Base-by-base conservation (phyloP, 2,888 invertebrate species). In the Himalopsyche anomala region DNA sequence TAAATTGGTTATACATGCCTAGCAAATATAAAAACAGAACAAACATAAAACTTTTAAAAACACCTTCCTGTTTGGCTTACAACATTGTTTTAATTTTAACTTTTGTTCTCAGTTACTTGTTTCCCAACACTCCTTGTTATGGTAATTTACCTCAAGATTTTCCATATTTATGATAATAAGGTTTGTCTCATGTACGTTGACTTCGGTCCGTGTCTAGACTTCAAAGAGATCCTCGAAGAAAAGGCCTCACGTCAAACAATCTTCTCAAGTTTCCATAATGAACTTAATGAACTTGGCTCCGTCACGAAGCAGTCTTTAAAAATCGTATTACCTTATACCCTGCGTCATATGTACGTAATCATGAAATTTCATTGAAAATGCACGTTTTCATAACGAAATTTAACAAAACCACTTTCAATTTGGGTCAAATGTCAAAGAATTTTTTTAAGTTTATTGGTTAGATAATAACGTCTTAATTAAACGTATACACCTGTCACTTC, bases 151-250 rank as follows among this genome's bases (percentile, higher is more conserved):
- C 80, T 83, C 80, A 80, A 40, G 83, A 80, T 85, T 85, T 85
- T 85, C 85, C 85, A 85, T 85, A 85, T 85, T 85, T 85, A 85
- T 85, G 85, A 56, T 85, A 85, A 85, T 85, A 79, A 85, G 85
- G 55, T 85, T 80, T 83, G 56, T 55, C 55, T 83, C 45, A 45
- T 81, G 81, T 81, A 51, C 84, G 80, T 74, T 69, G 69, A 83
- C 62, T 69, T 55, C 19, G 69, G 36, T 74, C 40, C 83, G 74
- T 74, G 83, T 83, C 83, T 83, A 83, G 84, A 84, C 84, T 51
- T 36, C n/a, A 69, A 83, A 83, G 69, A 36, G 51, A 81, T 81
- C 42, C n/a, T 15, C 19, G 42, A 51, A 81, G 45, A 28, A 28
- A 45, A 28, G 45, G 51, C 54, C 40, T 19, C 54, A 45, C 54